Base-by-base conservation (phyloP, 2,888 invertebrate genomes). In the Hypomecis atomaria region DNA sequence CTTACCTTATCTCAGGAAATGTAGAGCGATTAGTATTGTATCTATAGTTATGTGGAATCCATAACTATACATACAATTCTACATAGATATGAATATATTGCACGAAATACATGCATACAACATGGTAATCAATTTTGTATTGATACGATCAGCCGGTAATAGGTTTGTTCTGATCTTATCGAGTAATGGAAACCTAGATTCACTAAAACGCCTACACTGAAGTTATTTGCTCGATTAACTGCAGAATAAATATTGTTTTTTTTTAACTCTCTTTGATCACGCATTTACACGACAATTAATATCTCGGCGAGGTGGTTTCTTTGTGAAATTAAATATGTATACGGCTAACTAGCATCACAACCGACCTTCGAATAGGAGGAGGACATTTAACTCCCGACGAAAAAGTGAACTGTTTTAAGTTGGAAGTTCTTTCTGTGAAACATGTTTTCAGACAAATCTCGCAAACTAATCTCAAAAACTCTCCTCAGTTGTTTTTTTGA, bases 121-220 rank as follows among this genome's bases (percentile, higher is more conserved):
- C 61, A 54, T 62, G 59, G 63, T 69, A 69, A 72, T 72, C 69
- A 64, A 71, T 71, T 71, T 64, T 40, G 47, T 58, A 49, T 50
- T 57, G 66, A 63, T 69, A 69, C 59, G 44, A 70, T 70, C 66
- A 59, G 52, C 59, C 48, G 42, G 56, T 70, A 62, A 64, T 65
- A 63, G 54, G 50, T 63, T 55, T 59, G 55, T 55, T 56, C 59
- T 55, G 62, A 65, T 71, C 59, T 62, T 61, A 71, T 72, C 67
- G 47, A 54, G 37, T 70, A 69, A 70, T 69, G 47, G 53, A 64
- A 52, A 70, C 69, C 69, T 67, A 59, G 38, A 55, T 56, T 44
- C 47, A 59, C 65, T 69, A 59, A 45, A 65, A 50, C 54, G 50
- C 53, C 49, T 59, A 66, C 60, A 58, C 44, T 23, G 47, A 45